phyloP scores from a whole-genome alignment of 92 coral and sea anemone genomes.

The Nematostella vectensis region DNA sequence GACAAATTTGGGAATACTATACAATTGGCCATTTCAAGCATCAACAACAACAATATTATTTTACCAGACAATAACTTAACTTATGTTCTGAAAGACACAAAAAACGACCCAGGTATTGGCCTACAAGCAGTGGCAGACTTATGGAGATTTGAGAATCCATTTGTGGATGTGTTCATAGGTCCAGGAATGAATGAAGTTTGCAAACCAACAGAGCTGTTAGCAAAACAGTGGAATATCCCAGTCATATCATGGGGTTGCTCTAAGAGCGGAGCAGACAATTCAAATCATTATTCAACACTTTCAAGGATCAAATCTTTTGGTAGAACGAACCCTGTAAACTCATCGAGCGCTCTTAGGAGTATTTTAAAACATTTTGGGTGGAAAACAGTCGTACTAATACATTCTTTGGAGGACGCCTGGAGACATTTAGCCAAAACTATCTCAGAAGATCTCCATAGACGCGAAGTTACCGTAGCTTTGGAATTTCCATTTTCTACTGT shows the following conservation, averaged over 20 bases:
- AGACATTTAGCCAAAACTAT: neutral
- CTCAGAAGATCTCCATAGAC: neutral
- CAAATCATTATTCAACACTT: slow-evolving; percentile 1
- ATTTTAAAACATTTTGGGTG: slow-evolving; percentile 6
- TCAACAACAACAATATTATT: slow-evolving; percentile 3
- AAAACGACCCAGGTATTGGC: neutral
- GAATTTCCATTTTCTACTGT: neutral
- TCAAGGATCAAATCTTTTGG: slow-evolving; percentile 15
- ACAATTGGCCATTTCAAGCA: neutral
- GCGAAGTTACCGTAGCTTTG: neutral
- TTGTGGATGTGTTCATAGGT: slow-evolving; percentile 13
- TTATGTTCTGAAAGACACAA: slow-evolving; percentile 8
- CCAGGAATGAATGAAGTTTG: slow-evolving; percentile 9
- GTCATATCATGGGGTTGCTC: slow-evolving; percentile 20
- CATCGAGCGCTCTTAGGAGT: slow-evolving; percentile 1
- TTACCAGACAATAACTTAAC: slow-evolving; percentile 2
- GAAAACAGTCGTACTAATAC: neutral
- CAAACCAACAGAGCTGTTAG: slow-evolving; percentile 9
- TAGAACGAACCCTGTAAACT: slow-evolving; percentile 6
- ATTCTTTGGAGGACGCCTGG: slow-evolving; percentile 6
- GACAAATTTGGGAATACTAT: slow-evolving; percentile 5
- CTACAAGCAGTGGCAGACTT: slow-evolving; percentile 9
- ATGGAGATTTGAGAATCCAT: slow-evolving; percentile 5
- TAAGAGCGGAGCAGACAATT: neutral
- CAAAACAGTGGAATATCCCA: slow-evolving; percentile 4